A percentile compares a stretch with the other conserved stretches of the same genome.
These are phyloP conservation scores for Alviniconcha strummeri DNA, from an alignment of 2,888 invertebrate genomes.

Conservation along the genomic window DNA sequence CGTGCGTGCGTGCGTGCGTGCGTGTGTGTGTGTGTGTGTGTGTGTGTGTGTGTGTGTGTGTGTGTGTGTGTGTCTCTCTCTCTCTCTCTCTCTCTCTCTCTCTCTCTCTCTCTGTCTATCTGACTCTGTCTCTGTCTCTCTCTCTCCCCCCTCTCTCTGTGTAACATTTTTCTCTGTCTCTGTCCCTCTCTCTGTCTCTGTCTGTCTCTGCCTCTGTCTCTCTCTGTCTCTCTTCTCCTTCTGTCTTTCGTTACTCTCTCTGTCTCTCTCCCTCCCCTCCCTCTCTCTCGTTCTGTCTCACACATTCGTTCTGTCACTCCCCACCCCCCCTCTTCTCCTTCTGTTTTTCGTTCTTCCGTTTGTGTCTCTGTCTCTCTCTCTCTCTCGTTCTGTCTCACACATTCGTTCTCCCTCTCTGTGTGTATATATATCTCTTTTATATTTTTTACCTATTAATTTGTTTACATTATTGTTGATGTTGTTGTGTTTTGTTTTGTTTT, in stretches of 20 bases:
- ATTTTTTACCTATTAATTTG: background rate
- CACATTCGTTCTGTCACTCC: too few relatives aligned
- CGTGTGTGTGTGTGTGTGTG: background rate
- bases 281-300: constrained; percentile 19
- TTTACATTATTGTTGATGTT: background rate
- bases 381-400: background rate
- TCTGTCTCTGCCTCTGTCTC: too few relatives aligned
- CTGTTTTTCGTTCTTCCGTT: too few relatives aligned
- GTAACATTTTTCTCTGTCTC: background rate
- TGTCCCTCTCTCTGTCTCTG: too few relatives aligned
- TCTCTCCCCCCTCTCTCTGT: background rate
- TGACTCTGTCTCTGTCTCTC: constrained; percentile 32
- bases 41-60: background rate
- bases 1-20: background rate
- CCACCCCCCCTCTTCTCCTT: too few relatives aligned
- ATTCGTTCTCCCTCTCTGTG: background rate
- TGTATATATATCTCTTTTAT: background rate
- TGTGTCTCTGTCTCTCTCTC: background rate
- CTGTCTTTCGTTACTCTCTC: too few relatives aligned
- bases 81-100: background rate
- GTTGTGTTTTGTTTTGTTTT: background rate
- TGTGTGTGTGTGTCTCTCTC: background rate
- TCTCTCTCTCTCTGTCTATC: background rate
- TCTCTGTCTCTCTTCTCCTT: too few relatives aligned
- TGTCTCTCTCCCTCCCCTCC: background rate